These are phyloP conservation scores for Centropristis striata DNA, from an alignment of 2,113 vertebrate genomes.

Conservation along the genomic window DNA sequence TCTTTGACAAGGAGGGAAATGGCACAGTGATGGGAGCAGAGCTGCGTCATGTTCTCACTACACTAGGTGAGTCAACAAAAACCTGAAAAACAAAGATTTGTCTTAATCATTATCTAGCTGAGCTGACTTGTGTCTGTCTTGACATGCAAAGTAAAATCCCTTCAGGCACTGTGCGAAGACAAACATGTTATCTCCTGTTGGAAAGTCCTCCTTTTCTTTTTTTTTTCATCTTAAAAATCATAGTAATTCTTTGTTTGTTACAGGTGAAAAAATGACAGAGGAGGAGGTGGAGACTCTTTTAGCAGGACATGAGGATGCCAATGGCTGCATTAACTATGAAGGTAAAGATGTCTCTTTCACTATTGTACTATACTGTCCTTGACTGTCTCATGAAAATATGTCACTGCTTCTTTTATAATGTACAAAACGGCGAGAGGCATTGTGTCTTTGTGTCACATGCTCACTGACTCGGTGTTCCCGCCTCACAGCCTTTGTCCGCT, in stretches of 20 bases:
- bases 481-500: conserved; percentile 84
- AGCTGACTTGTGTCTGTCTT: not conserved
- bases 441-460: conserved; percentile 1
- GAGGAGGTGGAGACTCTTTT: conserved; percentile 92
- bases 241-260: conserved; percentile 1
- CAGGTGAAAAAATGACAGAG: conserved; percentile 93
- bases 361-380: not conserved
- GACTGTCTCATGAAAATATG: not conserved
- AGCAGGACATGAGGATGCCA: conserved; percentile 90
- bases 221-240: not conserved
- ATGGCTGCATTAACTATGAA: conserved; percentile 94
- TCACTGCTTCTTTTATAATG: not conserved
- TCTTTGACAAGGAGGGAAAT: conserved; percentile 95
- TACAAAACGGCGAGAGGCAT: not conserved
- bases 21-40: conserved; percentile 94
- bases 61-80: conserved; percentile 84
- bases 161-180: not conserved
- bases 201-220: not conserved
- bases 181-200: not conserved
- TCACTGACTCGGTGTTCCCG: conserved; percentile 79
- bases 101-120: not conserved
- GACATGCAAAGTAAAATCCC: not conserved
- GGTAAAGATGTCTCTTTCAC: conserved; percentile 77
- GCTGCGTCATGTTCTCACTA: conserved; percentile 92
- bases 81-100: not conserved